Evolutionary conservation across 1,140 invertebrate genomes (phyloP).

Genomic region (Amphibalanus amphitrite): DNA sequence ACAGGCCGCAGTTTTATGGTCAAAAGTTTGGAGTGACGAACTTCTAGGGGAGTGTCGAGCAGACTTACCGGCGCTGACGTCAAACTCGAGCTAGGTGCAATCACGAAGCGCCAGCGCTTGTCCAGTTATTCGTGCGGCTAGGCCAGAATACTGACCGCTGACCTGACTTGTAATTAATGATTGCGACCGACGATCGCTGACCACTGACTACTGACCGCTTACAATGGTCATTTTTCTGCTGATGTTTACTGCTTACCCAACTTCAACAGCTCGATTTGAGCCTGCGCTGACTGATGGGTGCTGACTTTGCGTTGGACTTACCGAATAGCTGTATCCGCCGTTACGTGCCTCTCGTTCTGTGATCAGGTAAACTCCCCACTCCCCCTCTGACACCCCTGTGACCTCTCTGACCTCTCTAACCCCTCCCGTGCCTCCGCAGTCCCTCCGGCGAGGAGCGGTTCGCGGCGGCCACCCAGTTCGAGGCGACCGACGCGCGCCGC

Average conservation of each 20-base stretch:
- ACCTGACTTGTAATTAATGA: background rate
- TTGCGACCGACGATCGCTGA: no score
- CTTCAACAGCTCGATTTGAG: background rate
- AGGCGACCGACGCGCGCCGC: constrained; percentile 76
- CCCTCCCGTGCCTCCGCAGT: constrained; percentile 19
- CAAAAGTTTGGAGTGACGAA: no score
- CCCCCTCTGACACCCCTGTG: background rate
- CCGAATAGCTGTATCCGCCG: background rate
- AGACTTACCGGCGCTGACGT: no score
- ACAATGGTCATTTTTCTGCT: no score
- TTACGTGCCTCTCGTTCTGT: background rate
- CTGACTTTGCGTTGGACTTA: background rate
- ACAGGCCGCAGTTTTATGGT: no score
- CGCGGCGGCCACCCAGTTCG: constrained; percentile 81
- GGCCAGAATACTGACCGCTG: background rate
- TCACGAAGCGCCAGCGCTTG: no score
- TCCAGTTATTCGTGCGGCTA: no score
- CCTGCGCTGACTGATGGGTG: background rate
- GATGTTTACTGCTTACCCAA: no score
- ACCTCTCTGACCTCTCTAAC: constrained; percentile 25
- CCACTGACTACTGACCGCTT: background rate
- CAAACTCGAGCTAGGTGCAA: background rate
- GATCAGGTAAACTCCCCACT: background rate
- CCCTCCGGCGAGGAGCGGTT: constrained; percentile 51
- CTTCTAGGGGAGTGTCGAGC: no score